Evolutionary conservation across 2,113 vertebrate genomes (phyloP).

Genomic region (Scomber scombrus): DNA sequence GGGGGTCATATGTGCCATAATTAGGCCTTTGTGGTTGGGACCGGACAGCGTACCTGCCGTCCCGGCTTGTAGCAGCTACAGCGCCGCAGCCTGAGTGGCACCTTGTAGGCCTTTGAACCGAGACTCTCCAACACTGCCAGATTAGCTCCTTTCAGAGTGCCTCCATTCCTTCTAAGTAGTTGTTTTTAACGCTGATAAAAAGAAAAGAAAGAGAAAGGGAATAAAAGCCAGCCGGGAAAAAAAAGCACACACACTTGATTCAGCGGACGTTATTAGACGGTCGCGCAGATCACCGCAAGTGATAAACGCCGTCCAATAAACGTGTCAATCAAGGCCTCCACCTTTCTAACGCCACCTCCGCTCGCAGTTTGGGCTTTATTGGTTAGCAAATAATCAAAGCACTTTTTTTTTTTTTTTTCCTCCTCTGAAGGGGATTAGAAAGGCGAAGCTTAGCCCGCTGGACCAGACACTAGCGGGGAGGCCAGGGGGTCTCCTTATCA

Average conservation of each 20-base stretch:
- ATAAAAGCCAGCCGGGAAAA: slow-evolving; percentile 27
- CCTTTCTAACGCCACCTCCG: slow-evolving; percentile 50
- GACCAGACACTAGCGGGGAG: slow-evolving; percentile 94
- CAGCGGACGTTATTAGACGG: too few relatives aligned
- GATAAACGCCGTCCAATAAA: slow-evolving; percentile 62
- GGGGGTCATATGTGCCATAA: not conserved
- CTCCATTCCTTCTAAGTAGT: slow-evolving; percentile 40
- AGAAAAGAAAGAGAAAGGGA: slow-evolving; percentile 36
- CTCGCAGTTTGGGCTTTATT: slow-evolving; percentile 87
- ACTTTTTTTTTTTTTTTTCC: slow-evolving; percentile 81
- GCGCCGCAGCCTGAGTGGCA: slow-evolving; percentile 39
- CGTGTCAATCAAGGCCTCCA: slow-evolving; percentile 54
- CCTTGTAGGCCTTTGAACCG: slow-evolving; percentile 45
- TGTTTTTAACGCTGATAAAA: slow-evolving; percentile 50
- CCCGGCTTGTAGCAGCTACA: slow-evolving; percentile 6
- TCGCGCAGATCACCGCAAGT: slow-evolving; percentile 38
- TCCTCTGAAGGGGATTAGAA: slow-evolving; percentile 90
- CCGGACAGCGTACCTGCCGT: slow-evolving; percentile 19
- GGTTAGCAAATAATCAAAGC: slow-evolving; percentile 98
- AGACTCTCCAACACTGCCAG: slow-evolving; percentile 25
- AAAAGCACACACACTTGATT: slow-evolving; percentile 46
- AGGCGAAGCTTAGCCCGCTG: slow-evolving; percentile 93
- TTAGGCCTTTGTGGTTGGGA: slow-evolving; percentile 49
- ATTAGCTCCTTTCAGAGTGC: slow-evolving; percentile 49
- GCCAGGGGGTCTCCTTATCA: slow-evolving; percentile 97